Base-by-base conservation (phyloP, 2,113 vertebrate species). In the Falco punctatus region DNA sequence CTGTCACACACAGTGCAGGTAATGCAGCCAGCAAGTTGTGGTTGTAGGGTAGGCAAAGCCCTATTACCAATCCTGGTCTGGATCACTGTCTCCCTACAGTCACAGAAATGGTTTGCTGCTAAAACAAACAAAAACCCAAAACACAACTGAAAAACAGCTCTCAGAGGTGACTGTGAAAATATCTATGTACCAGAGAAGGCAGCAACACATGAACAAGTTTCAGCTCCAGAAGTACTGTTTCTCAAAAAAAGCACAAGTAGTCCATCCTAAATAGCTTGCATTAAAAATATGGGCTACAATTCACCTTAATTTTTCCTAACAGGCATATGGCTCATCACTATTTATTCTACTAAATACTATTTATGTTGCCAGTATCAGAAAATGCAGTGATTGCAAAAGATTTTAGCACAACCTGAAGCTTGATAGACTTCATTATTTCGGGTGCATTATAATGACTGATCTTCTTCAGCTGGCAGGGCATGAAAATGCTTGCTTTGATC, bases 1-100 rank as follows among this genome's bases (percentile, higher is more conserved):
- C 49, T 3, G 16, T 0, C 42, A 42, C 42, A 1, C 11, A 2
- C 44, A 46, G 55, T 0, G 20, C 4, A 51, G 65, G 28, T 74
- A 14, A 3, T 2, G 4, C 42, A 26, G 35, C 20, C 42, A 51
- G 49, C 0, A 5, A 23, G 62, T 55, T n/a, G 35, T 10, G 58
- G 19, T 1, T 57, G 71, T n/a, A 58, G 74, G 52, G 62, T 10
- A 40, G 69, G 38, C 69, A 77, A 72, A 86, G 51, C 55, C 20
- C 82, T 19, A 3, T 38, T 42, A 38, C 67, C 33, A 18, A 5
- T 20, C 15, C 66, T 5, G 4, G 11, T 17, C 40, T 38, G 70
- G 33, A 38, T 64, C 65, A 6, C 32, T 27, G 0, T 21, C 44
- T 71, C 72, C 52, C 35, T 28, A 7, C 24, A 38, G 21, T 8